Percentiles rank a stretch among this genome's conserved stretches.
Conservation (phyloP, 2,888 invertebrate species). For the Ormyrus thymus region DNA sequence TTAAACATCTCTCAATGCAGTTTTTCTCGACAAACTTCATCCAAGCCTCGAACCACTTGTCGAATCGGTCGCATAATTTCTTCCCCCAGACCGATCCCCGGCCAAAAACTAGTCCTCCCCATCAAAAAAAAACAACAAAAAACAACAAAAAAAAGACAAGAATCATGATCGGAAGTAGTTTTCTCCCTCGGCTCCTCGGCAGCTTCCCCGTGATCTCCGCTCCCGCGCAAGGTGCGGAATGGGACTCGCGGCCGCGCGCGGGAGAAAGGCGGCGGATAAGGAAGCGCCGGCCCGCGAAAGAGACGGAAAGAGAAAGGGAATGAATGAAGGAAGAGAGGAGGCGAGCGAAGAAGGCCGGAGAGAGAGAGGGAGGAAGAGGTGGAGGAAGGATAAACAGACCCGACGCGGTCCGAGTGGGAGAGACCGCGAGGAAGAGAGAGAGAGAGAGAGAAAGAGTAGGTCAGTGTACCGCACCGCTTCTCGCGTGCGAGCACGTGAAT, state of each 20-base stretch:
- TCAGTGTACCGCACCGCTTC: conserved; percentile 72
- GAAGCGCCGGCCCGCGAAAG: conserved; percentile 1
- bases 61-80: too few relatives aligned
- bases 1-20: too few relatives aligned
- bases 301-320: conserved; percentile 15
- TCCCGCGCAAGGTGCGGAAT: too few relatives aligned
- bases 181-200: too few relatives aligned
- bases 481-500: conserved; percentile 54
- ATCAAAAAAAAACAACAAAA: too few relatives aligned
- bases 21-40: too few relatives aligned
- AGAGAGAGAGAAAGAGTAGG: conserved; percentile 68
- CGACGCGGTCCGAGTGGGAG: neutral
- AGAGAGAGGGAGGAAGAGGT: neutral
- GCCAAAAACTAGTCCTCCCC: too few relatives aligned
- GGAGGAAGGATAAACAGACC: neutral
- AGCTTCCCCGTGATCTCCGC: too few relatives aligned
- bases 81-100: too few relatives aligned
- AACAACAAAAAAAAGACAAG: too few relatives aligned
- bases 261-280: neutral
- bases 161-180: too few relatives aligned
- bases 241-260: neutral
- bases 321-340: conserved; percentile 28
- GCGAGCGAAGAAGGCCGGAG: neutral
- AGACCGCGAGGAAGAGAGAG: conserved; percentile 18
- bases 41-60: too few relatives aligned